A percentile compares a stretch with the other conserved stretches of the same genome.
phyloP scores from a whole-genome alignment of 2,888 invertebrate genomes.

The Sphinx pinastri region DNA sequence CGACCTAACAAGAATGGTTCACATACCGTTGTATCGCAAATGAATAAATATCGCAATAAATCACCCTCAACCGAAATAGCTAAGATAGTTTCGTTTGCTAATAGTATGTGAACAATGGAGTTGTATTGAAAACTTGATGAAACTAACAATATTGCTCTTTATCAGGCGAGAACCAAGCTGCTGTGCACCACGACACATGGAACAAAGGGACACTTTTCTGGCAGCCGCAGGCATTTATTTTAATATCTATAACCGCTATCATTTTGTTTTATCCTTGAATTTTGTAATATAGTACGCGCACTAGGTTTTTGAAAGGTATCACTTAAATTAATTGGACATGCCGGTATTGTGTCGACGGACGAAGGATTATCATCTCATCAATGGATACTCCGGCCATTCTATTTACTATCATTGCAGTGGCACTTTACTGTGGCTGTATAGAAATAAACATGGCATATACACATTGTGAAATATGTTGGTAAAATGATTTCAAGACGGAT shows the following conservation, averaged over 20 bases:
- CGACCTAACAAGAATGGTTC: neutral
- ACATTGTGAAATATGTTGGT: no score
- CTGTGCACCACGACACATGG: conserved; percentile 86
- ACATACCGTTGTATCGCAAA: conserved; percentile 1
- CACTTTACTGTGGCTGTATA: no score
- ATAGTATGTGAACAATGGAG: conserved; percentile 34
- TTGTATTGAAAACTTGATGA: conserved; percentile 35
- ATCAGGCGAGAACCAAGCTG: conserved; percentile 85
- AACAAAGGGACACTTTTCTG: conserved; percentile 78
- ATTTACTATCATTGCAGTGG: no score
- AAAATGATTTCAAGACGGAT: no score
- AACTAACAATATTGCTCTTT: conserved; percentile 38
- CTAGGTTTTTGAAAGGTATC: conserved; percentile 1
- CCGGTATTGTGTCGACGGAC: no score
- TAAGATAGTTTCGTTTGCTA: conserved; percentile 23
- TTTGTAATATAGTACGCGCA: conserved; percentile 25
- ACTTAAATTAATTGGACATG: no score
- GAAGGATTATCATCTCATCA: no score
- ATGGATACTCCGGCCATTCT: no score
- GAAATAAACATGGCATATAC: no score
- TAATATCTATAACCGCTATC: conserved; percentile 56
- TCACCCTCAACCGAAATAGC: conserved; percentile 10
- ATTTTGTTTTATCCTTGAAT: conserved; percentile 59
- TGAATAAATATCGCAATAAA: conserved; percentile 23
- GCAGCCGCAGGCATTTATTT: conserved; percentile 59